phyloP scores from a whole-genome alignment of 2,113 vertebrate species.

The Silurus asotus region DNA sequence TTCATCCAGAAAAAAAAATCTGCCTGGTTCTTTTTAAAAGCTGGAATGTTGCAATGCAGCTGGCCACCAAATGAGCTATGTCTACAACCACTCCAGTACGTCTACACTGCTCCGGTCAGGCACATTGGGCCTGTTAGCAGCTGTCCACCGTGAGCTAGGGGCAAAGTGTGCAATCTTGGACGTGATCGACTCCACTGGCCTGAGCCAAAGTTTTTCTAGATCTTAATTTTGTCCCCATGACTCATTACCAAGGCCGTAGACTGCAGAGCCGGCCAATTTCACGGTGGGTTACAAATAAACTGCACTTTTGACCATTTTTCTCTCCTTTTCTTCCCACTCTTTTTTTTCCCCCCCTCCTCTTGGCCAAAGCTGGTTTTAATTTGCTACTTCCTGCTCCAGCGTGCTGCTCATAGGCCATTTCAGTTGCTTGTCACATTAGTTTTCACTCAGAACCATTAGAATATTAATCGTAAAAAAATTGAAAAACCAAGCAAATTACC shows the following conservation, averaged over 20 bases:
- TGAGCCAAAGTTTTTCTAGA: conserved; percentile 53
- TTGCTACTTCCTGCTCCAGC: conserved; percentile 66
- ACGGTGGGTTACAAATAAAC: conserved; percentile 76
- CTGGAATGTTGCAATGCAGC: conserved; percentile 60
- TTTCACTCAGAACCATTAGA: conserved; percentile 61
- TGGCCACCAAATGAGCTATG: conserved; percentile 65
- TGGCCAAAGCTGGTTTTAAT: conserved; percentile 68
- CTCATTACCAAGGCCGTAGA: conserved; percentile 59
- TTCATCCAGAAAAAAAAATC: conserved; percentile 11
- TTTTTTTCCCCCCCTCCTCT: conserved; percentile 44
- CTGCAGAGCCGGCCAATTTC: conserved; percentile 72
- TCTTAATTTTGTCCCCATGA: conserved; percentile 47
- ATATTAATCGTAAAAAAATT: conserved; percentile 56
- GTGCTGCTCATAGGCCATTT: conserved; percentile 51
- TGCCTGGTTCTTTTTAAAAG: conserved; percentile 49
- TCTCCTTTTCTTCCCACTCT: conserved; percentile 52
- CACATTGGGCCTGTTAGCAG: conserved; percentile 46
- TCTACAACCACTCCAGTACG: not conserved
- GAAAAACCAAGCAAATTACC: conserved; percentile 40
- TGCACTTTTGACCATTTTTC: conserved; percentile 65
- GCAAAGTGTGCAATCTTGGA: conserved; percentile 53
- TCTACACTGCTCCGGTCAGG: conserved; percentile 28
- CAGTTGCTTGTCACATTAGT: conserved; percentile 59
- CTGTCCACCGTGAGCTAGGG: conserved; percentile 52
- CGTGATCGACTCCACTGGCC: conserved; percentile 42